Evolutionary conservation across 92 coral and sea anemone species (phyloP).

Genomic region (Epizoanthus scotinus): DNA sequence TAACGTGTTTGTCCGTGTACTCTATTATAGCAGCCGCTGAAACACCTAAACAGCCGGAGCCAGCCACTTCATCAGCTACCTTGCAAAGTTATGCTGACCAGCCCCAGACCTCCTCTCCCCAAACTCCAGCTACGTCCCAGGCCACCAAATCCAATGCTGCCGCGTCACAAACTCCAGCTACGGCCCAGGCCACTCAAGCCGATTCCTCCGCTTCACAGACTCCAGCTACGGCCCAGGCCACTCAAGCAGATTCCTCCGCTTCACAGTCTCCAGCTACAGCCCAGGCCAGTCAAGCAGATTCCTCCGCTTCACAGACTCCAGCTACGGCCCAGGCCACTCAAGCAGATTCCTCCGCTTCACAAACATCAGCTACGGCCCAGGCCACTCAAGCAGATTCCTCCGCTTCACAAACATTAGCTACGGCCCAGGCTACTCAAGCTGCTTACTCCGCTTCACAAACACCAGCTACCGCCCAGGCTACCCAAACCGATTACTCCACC

Average conservation of each 20-base stretch:
- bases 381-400: not conserved
- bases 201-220: slow-evolving; percentile 12
- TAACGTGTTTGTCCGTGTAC: not conserved
- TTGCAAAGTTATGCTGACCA: slow-evolving; percentile 11
- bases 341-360: not conserved
- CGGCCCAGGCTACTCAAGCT: not conserved
- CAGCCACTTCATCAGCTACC: slow-evolving; percentile 5
- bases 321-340: slow-evolving; percentile 27
- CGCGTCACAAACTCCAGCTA: not conserved
- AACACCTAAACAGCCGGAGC: not conserved
- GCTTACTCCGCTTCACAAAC: slow-evolving; percentile 10
- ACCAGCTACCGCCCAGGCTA: slow-evolving; percentile 28
- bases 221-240: slow-evolving; percentile 27
- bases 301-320: slow-evolving; percentile 19
- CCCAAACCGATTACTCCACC: not conserved
- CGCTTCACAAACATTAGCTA: not conserved
- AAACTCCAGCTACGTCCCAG: not conserved
- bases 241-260: not conserved
- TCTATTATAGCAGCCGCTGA: not conserved
- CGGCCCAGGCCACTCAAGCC: not conserved
- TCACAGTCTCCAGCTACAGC: not conserved
- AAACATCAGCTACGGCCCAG: not conserved
- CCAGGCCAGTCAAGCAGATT: not conserved
- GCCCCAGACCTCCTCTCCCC: not conserved
- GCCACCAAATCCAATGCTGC: not conserved